phyloP scores from a whole-genome alignment of 1,140 invertebrate species.

The Pachypsylla venusta region DNA sequence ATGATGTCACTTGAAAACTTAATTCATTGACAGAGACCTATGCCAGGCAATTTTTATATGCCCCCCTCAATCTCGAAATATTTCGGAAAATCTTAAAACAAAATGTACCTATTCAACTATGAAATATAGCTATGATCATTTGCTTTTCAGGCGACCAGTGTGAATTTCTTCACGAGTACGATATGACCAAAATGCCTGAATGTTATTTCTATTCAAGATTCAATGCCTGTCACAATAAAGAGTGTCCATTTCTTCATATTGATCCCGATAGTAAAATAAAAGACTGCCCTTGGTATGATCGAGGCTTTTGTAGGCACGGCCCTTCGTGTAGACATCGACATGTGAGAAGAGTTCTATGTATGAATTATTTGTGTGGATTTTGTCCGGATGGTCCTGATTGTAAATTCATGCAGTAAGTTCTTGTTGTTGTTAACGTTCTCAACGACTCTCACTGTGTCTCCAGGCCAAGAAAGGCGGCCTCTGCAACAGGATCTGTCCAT shows the following conservation, averaged over 20 bases:
- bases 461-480: too few species aligned
- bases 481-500: too few species aligned
- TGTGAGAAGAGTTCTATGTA: slow-evolving; percentile 85
- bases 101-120: too few species aligned
- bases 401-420: slow-evolving; percentile 89
- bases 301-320: slow-evolving; percentile 97
- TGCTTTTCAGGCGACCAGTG: slow-evolving; percentile 68
- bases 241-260: slow-evolving; percentile 98
- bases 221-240: slow-evolving; percentile 98
- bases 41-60: too few species aligned
- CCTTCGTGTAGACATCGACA: slow-evolving; percentile 94
- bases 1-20: too few species aligned
- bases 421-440: too few species aligned
- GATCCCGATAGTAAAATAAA: slow-evolving; percentile 98
- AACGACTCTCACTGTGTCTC: too few species aligned
- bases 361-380: slow-evolving; percentile 91
- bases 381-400: slow-evolving; percentile 88
- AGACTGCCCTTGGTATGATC: slow-evolving; percentile 99
- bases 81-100: too few species aligned
- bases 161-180: slow-evolving; percentile 99
- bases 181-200: slow-evolving; percentile 99
- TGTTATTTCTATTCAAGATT: slow-evolving; percentile 98
- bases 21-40: too few species aligned
- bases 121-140: too few species aligned
- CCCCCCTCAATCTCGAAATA: too few species aligned